These are phyloP conservation scores for Mythimna ferrago DNA, from an alignment of 2,888 invertebrate genomes.

Conservation along the genomic window DNA sequence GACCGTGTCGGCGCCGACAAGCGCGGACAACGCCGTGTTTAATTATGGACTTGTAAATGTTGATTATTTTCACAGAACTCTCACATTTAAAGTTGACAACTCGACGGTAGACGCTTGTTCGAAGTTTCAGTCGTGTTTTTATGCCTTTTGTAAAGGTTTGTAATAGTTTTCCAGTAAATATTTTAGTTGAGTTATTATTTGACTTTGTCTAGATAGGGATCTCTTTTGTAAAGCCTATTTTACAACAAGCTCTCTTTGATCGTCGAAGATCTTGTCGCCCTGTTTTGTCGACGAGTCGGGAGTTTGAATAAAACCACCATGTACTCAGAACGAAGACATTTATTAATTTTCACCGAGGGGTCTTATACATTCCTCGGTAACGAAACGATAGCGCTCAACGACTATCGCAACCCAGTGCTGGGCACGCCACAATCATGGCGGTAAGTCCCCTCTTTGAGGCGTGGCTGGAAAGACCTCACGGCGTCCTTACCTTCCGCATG, in stretches of 20 bases:
- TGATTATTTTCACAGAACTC: slow-evolving; percentile 34
- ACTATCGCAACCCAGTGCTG: too few species aligned
- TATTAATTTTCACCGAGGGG: too few species aligned
- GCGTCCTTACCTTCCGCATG: too few species aligned
- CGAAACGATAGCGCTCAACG: too few species aligned
- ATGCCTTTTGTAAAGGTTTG: not conserved
- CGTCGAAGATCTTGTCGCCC: too few species aligned
- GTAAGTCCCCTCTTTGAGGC: too few species aligned
- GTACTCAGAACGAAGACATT: too few species aligned
- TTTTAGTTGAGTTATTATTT: slow-evolving; percentile 14
- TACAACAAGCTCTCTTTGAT: not conserved
- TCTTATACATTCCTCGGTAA: too few species aligned
- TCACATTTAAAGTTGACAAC: slow-evolving; percentile 9
- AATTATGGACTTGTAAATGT: slow-evolving; percentile 50
- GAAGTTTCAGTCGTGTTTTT: slow-evolving; percentile 14
- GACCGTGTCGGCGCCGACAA: slow-evolving; percentile 40
- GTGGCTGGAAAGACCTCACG: too few species aligned
- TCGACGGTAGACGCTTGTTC: slow-evolving; percentile 1
- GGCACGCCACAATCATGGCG: too few species aligned
- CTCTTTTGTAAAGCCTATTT: not conserved
- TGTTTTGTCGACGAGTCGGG: too few species aligned
- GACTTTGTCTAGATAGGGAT: not conserved
- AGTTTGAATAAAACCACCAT: too few species aligned
- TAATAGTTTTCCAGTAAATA: slow-evolving; percentile 3
- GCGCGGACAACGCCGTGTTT: slow-evolving; percentile 40